A percentile compares a stretch with the other conserved stretches of the same genome.
These are phyloP conservation scores for Hemibagrus guttatus DNA, from an alignment of 2,797 vertebrate genomes.

Conservation along the genomic window DNA sequence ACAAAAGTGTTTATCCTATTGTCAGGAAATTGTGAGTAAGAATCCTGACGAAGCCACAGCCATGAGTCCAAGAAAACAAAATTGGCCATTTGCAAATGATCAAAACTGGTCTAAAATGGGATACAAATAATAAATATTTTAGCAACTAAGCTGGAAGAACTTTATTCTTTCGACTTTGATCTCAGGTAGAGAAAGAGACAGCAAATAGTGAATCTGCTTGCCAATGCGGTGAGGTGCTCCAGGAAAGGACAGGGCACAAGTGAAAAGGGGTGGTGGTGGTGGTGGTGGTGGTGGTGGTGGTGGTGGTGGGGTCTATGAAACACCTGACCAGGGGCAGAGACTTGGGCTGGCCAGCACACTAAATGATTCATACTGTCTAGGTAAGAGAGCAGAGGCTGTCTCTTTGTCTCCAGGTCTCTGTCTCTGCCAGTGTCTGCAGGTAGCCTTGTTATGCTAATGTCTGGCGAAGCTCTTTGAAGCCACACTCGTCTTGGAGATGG, in stretches of 20 bases:
- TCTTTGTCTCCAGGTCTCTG: conserved; percentile 49
- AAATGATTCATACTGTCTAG: conserved; percentile 60
- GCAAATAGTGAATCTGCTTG: not conserved
- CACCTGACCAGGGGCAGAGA: conserved; percentile 50
- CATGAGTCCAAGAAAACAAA: not conserved
- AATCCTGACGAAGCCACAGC: not conserved
- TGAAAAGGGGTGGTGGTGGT: not conserved
- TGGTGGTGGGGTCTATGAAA: not conserved
- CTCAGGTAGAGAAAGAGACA: not conserved
- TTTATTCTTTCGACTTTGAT: conserved; percentile 31
- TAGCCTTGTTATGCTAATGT: conserved; percentile 60
- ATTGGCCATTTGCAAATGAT: not conserved
- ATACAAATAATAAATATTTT: not conserved
- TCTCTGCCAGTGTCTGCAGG: conserved; percentile 56
- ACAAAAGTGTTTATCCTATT: not conserved
- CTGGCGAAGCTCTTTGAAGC: conserved; percentile 59
- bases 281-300: not conserved
- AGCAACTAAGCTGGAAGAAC: not conserved
- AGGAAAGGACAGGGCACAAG: conserved; percentile 24
- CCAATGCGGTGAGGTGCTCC: conserved; percentile 30
- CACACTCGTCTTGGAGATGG: conserved; percentile 55
- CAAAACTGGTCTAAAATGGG: not conserved
- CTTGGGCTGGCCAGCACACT: conserved; percentile 31
- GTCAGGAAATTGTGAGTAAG: not conserved
- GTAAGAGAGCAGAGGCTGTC: conserved; percentile 49